Evolutionary conservation across 2,888 invertebrate species (phyloP), one percentile per base, ranked within the genome.

Genomic region (Frankliniella intonsa): DNA sequence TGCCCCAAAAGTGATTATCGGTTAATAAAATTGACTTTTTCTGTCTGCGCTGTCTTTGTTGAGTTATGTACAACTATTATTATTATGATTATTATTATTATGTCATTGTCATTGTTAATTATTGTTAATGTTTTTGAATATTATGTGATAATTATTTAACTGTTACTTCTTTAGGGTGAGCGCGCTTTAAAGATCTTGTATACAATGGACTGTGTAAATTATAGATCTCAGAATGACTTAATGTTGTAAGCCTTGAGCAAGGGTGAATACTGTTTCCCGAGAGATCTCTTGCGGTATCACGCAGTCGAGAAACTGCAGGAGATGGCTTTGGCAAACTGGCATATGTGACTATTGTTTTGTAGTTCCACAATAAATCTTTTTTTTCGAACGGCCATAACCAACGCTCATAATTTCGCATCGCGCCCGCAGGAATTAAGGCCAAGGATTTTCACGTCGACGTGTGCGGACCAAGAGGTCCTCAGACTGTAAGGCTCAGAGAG

Each of bases 181-280:
- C 25, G 69, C 69, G 69, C 69, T 76, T 76, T 76, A 76, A 76
- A 25, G 69, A 76, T 76, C 69, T 76, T 76, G 25, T 76, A 25
- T 76, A 76, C 69, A 76, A 76, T 76, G 69, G 69, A 76, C 69
- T 76, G 69, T 76, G 69, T 76, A 76, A 76, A 76, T 76, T 76
- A 22, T 76, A 76, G 69, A 76, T 76, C 69, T 76, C 69, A 76
- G 69, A 76, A 76, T 76, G 69, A 76, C 69, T 76, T 76, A 76
- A 76, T 25, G 69, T 76, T 76, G 69, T 76, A 76, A 25, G 69
- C 69, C 69, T 76, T 76, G n/a, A 25, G 25, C 8, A 76, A 12
- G 69, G 22, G 10, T 22, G 69, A 25, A 25, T 76, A 22, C 22
- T 76, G 69, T 76, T 76, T 76, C 69, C 69, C 25, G 22, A 25